Conservation (phyloP, 2,888 invertebrate species). For the Drosophila rubida region DNA sequence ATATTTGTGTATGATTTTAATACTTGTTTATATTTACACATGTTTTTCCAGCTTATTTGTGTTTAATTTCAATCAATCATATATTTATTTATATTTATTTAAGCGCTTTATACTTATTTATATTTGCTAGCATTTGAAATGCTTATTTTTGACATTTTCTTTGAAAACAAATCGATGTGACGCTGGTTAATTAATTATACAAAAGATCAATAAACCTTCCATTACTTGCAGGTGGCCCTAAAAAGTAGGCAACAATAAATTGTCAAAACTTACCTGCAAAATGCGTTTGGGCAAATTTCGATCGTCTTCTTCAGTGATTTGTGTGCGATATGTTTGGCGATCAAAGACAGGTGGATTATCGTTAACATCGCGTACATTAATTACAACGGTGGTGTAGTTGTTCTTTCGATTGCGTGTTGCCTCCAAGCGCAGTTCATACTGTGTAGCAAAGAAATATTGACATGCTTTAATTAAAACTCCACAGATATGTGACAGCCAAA, state of each 20-base stretch:
- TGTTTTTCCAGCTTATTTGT: too few relatives aligned
- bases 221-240: not conserved
- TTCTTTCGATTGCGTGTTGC: conserved; percentile 98
- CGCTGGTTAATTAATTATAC: too few relatives aligned
- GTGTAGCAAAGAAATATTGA: conserved; percentile 41
- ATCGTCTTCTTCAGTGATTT: conserved; percentile 98
- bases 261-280: conserved; percentile 93
- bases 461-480: not conserved
- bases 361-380: conserved; percentile 98
- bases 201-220: too few relatives aligned
- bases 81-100: not conserved
- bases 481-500: not conserved
- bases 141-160: not conserved
- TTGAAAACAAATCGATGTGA: too few relatives aligned
- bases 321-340: conserved; percentile 96
- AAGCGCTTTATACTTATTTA: conserved; percentile 1
- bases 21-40: too few relatives aligned
- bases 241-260: conserved; percentile 29
- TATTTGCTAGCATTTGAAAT: too few relatives aligned
- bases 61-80: not conserved
- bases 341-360: conserved; percentile 95
- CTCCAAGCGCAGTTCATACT: conserved; percentile 97
- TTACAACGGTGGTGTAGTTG: conserved; percentile 97
- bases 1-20: not conserved
- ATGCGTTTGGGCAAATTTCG: conserved; percentile 96